phyloP scores from a whole-genome alignment of 2,888 invertebrate genomes.

The Volucella bombylans region DNA sequence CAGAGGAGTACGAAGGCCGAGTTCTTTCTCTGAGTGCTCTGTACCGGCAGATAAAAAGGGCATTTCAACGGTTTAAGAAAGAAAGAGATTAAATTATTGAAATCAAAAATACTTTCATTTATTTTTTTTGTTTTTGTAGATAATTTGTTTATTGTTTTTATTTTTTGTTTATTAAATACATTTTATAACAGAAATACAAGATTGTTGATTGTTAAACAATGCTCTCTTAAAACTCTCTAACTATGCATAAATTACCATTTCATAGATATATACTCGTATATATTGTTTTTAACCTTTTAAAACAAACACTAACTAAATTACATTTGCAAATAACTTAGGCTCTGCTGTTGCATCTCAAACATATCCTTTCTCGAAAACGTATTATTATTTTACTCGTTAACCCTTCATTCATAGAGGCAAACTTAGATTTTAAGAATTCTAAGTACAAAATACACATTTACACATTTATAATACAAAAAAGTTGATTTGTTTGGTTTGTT shows the following conservation, averaged over 20 bases:
- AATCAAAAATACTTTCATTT: not conserved
- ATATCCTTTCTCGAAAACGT: slow-evolving; percentile 1
- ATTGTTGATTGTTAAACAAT: slow-evolving; percentile 56
- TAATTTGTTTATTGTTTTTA: slow-evolving; percentile 3
- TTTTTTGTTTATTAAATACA: not conserved
- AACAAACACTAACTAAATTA: slow-evolving; percentile 36
- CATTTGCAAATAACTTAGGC: slow-evolving; percentile 15
- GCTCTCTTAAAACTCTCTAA: slow-evolving; percentile 39
- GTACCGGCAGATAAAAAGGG: no score
- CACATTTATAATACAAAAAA: slow-evolving; percentile 68
- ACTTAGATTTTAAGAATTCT: slow-evolving; percentile 60
- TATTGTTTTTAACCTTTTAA: not conserved
- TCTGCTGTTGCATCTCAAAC: not conserved
- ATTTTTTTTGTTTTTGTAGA: no score
- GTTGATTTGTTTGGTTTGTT: slow-evolving; percentile 9
- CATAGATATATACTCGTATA: not conserved
- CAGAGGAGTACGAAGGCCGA: no score
- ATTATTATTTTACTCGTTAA: slow-evolving; percentile 16
- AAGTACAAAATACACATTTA: slow-evolving; percentile 73
- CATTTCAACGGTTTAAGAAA: no score
- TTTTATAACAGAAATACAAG: slow-evolving; percentile 49
- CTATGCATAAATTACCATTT: slow-evolving; percentile 30
- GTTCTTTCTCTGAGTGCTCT: no score
- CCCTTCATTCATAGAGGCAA: slow-evolving; percentile 18
- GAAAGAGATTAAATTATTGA: no score